phyloP scores from a whole-genome alignment of 2,113 vertebrate genomes.

The Bungarus multicinctus region DNA sequence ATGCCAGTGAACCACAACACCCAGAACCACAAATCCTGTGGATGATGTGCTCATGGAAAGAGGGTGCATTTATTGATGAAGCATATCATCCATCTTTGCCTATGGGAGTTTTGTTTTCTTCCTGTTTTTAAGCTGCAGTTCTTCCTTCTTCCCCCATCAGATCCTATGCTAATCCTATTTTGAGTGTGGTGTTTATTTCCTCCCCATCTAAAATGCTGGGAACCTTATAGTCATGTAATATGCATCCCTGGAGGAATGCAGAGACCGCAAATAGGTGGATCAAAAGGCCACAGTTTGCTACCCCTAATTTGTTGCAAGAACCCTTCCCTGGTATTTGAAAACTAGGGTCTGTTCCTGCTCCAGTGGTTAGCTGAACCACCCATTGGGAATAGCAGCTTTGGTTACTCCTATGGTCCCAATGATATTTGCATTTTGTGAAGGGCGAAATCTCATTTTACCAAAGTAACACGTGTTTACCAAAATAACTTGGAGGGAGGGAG shows the following conservation, averaged over 20 bases:
- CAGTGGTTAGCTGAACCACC: background rate
- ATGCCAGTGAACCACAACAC: too few species aligned
- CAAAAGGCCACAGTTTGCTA: background rate
- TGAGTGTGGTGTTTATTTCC: background rate
- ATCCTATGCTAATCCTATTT: background rate
- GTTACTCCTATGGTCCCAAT: conserved; percentile 33
- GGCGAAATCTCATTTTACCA: conserved; percentile 9
- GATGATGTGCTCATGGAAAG: too few species aligned
- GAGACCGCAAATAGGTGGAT: background rate
- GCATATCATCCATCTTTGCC: background rate
- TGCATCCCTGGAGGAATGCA: background rate
- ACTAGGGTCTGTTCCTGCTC: background rate
- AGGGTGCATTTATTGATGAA: too few species aligned
- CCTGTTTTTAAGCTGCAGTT: background rate
- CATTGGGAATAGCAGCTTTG: conserved; percentile 42
- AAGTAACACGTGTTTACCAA: background rate
- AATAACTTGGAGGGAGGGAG: background rate
- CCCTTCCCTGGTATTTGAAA: background rate
- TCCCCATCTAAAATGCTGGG: background rate
- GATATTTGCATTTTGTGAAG: conserved; percentile 41
- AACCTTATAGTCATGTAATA: background rate
- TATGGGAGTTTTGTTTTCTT: background rate
- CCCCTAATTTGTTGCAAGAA: background rate
- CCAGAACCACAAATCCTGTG: too few species aligned
- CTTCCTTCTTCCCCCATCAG: background rate